Evolutionary conservation across 2,888 invertebrate genomes (phyloP), one percentile per base, ranked within the genome.

Genomic region (Pammene aurita): DNA sequence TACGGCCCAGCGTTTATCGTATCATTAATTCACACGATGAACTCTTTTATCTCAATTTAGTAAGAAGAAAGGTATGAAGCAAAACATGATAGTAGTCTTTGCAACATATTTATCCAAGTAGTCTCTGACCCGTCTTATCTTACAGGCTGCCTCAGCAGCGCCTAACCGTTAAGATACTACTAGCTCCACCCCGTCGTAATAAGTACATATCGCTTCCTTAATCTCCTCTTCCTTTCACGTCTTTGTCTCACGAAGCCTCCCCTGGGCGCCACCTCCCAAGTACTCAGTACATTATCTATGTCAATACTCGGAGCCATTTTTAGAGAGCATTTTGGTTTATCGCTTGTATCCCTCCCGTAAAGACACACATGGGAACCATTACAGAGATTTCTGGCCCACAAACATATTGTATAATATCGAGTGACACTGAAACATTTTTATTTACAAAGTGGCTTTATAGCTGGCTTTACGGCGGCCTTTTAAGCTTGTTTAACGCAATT

Each of bases 241-340:
- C 83, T 86, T 89, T 89, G 87, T 89, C 86, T 87, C 83, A 83
- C 81, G 82, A 85, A 84, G 83, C 75, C 78, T 86, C 86, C 85
- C 86, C 75, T 70, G 86, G 83, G 88, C 73, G 75, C 72, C 70
- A 68, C 77, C 77, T 68, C 76, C 73, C 54, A 72, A 75, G 79
- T 76, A 78, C 80, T 80, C 76, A 81, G 84, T 84, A 87, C 85
- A 90, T 90, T 90, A 90, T 91, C 89, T 87, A 78, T 87, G 88
- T 88, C 91, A 89, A 90, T 90, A 88, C 86, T 82, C 82, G 76
- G 81, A 83, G 81, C 83, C 88, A 84, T 87, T 90, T 88, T 86
- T 84, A 81, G 87, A 85, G 88, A 89, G 85, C 87, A 90, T 90
- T 88, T 84, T 84, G 81, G 82, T 86, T 83, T 87, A 90, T 89